Evolutionary conservation across 2,888 invertebrate species (phyloP).

Genomic region (Pyrochroa serraticornis): DNA sequence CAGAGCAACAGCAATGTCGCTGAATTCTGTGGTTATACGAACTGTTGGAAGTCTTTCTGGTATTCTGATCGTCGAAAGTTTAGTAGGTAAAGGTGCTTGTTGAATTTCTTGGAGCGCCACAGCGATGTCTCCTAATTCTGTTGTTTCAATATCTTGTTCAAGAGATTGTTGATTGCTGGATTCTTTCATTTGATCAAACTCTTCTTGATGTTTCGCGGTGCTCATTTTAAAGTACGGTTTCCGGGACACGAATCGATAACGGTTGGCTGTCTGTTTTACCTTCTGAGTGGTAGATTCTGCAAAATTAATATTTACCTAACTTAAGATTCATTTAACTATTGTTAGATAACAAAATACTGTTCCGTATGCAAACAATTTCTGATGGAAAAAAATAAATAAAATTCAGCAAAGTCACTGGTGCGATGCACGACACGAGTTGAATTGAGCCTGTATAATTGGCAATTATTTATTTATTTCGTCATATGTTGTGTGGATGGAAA

Average conservation of each 20-base stretch:
- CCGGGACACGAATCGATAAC: conserved; percentile 38
- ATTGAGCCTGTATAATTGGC: too few relatives aligned
- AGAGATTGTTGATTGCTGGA: conserved; percentile 46
- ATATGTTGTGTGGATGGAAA: conserved; percentile 1
- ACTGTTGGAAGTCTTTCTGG: too few relatives aligned
- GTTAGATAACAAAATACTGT: too few relatives aligned
- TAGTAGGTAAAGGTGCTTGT: conserved; percentile 38
- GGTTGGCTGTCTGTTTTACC: conserved; percentile 25
- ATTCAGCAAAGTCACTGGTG: too few relatives aligned
- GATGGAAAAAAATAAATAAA: too few relatives aligned
- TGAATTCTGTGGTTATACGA: conserved; percentile 45
- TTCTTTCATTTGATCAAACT: conserved; percentile 45
- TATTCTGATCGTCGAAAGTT: conserved; percentile 1
- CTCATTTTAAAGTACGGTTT: conserved; percentile 38
- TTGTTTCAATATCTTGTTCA: conserved; percentile 40
- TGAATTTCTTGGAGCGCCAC: conserved; percentile 46
- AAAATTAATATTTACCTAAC: background rate
- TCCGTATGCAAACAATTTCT: too few relatives aligned
- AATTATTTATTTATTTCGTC: background rate
- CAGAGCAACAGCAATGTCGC: conserved; percentile 47
- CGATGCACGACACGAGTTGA: too few relatives aligned
- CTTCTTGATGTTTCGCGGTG: conserved; percentile 28
- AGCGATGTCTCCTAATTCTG: conserved; percentile 47
- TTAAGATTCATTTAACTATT: background rate
- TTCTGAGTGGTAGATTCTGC: conserved; percentile 14